A percentile compares a stretch with the other conserved stretches of the same genome.
Evolutionary conservation across 2,888 invertebrate genomes (phyloP).

Genomic region (Tanypteryx hageni): DNA sequence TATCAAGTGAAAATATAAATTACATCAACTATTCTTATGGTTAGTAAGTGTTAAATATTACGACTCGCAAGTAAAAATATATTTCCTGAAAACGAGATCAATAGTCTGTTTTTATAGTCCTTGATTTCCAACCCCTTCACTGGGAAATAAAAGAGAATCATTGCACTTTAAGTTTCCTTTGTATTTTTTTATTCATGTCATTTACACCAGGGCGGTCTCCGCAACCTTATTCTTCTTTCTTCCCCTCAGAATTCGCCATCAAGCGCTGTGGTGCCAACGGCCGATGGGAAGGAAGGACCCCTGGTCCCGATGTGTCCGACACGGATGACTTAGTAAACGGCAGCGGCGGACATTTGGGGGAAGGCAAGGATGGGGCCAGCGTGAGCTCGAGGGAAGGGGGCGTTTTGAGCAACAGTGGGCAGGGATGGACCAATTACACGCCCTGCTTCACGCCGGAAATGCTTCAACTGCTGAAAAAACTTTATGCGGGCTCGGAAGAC

Average conservation of each 20-base stretch:
- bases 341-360: background rate
- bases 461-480: constrained; percentile 81
- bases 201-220: too few relatives aligned
- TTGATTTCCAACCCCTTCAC: too few relatives aligned
- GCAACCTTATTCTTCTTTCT: background rate
- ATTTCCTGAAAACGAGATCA: too few relatives aligned
- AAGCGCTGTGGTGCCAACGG: constrained; percentile 84
- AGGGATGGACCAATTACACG: constrained; percentile 91
- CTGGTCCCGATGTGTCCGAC: constrained; percentile 63
- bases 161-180: background rate
- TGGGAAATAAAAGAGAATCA: background rate
- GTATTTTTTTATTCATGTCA: too few relatives aligned
- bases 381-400: constrained; percentile 63
- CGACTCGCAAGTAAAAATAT: too few relatives aligned
- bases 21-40: too few relatives aligned
- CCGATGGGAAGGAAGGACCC: constrained; percentile 80
- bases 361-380: background rate
- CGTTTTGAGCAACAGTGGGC: constrained; percentile 70
- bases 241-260: constrained; percentile 81
- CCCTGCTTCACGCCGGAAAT: constrained; percentile 86
- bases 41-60: too few relatives aligned
- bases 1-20: too few relatives aligned
- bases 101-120: too few relatives aligned
- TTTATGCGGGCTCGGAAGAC: constrained; percentile 78
- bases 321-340: background rate